Conservation (phyloP, 2,888 invertebrate species). For the Dicycla oo region DNA sequence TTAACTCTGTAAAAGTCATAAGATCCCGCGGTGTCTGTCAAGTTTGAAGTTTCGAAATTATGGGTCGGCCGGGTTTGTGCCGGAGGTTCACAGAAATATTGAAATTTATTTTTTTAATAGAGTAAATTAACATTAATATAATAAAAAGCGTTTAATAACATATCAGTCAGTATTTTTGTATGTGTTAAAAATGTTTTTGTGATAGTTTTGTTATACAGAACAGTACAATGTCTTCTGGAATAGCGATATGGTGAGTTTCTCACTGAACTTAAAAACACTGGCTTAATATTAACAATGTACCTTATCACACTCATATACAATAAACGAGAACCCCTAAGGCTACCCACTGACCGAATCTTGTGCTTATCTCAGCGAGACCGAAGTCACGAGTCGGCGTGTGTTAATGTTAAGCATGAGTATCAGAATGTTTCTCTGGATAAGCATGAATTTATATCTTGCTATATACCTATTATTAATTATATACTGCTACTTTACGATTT, state of each 20-base stretch:
- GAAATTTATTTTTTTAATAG: constrained; percentile 21
- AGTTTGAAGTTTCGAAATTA: constrained; percentile 39
- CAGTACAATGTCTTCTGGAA: constrained; percentile 47
- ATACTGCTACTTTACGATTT: neutral
- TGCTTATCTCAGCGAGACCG: constrained; percentile 21
- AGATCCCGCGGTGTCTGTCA: constrained; percentile 18
- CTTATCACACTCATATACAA: neutral
- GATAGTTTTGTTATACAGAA: constrained; percentile 17
- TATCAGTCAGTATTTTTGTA: constrained; percentile 51
- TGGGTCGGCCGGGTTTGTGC: constrained; percentile 30
- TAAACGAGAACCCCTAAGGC: too few species aligned
- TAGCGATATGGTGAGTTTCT: constrained; percentile 60
- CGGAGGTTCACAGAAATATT: constrained; percentile 29
- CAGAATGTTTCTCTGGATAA: constrained; percentile 16
- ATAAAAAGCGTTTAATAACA: constrained; percentile 39
- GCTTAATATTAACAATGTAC: neutral
- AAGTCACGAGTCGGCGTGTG: neutral
- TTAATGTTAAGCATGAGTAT: constrained; percentile 6
- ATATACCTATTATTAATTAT: neutral
- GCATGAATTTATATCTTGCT: constrained; percentile 7
- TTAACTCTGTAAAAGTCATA: constrained; percentile 52
- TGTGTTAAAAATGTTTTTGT: constrained; percentile 32
- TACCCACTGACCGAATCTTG: too few species aligned
- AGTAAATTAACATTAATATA: constrained; percentile 22
- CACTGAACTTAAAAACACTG: constrained; percentile 30